Percentiles rank a stretch among this genome's conserved stretches.
Evolutionary conservation across 2,888 invertebrate genomes (phyloP).

Genomic region (Spilarctia lutea): DNA sequence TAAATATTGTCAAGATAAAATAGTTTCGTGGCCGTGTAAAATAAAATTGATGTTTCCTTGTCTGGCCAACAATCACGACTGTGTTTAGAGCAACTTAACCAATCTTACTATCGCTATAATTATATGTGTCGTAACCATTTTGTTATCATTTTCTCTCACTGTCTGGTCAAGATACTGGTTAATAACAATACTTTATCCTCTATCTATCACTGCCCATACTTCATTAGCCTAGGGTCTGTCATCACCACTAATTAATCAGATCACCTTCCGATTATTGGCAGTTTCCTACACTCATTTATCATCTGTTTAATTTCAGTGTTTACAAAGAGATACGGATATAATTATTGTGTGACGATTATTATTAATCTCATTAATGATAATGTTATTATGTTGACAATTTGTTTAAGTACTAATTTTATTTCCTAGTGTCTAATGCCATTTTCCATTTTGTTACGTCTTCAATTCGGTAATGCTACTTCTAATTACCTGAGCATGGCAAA

Average conservation of each 20-base stretch:
- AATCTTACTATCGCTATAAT: neutral
- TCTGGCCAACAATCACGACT: neutral
- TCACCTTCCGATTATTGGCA: slow-evolving; percentile 64
- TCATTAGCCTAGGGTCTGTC: slow-evolving; percentile 42
- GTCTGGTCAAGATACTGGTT: neutral
- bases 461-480: neutral
- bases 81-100: neutral
- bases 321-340: slow-evolving; percentile 70
- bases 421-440: slow-evolving; percentile 15
- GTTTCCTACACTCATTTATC: slow-evolving; percentile 65
- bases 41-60: neutral
- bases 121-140: neutral
- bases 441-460: neutral
- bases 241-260: slow-evolving; percentile 51
- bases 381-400: slow-evolving; percentile 41
- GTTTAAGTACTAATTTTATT: slow-evolving; percentile 35
- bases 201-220: slow-evolving; percentile 48
- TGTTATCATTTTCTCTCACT: neutral
- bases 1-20: neutral
- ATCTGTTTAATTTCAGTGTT: slow-evolving; percentile 69
- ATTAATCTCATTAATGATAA: slow-evolving; percentile 41
- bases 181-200: slow-evolving; percentile 39
- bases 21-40: neutral
- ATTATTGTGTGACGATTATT: slow-evolving; percentile 57
- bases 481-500: no score